Conservation (phyloP, 2,888 invertebrate species). For the Aricia artaxerxes region DNA sequence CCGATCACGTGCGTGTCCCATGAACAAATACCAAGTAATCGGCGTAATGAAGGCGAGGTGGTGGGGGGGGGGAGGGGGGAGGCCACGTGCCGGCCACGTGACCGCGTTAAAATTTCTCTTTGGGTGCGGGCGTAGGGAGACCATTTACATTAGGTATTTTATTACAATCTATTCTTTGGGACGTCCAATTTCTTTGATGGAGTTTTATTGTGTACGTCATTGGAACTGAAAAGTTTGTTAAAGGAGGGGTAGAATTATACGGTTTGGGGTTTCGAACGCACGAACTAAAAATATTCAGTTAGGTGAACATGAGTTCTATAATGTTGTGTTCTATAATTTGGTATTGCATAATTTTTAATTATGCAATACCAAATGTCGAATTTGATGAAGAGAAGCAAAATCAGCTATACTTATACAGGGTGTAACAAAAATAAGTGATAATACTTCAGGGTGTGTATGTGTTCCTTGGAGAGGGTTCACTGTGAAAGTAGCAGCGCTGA, state of each 20-base stretch:
- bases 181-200: conserved; percentile 25
- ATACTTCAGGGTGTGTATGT: too few relatives aligned
- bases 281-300: neutral
- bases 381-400: too few relatives aligned
- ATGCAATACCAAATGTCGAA: too few relatives aligned
- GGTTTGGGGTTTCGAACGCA: neutral
- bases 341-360: too few relatives aligned
- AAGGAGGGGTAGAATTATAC: neutral
- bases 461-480: too few relatives aligned
- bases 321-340: too few relatives aligned
- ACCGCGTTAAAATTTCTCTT: conserved; percentile 64
- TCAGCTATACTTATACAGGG: too few relatives aligned
- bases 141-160: conserved; percentile 59
- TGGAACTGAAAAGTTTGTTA: neutral
- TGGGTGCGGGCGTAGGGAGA: conserved; percentile 52
- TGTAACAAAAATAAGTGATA: too few relatives aligned
- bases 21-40: conserved; percentile 76
- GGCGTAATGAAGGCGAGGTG: conserved; percentile 69
- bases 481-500: too few relatives aligned
- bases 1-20: conserved; percentile 66
- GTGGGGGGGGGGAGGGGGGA: conserved; percentile 44
- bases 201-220: neutral
- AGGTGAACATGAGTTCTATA: neutral
- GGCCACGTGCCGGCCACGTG: conserved; percentile 73
- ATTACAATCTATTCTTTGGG: conserved; percentile 45